Conservation (phyloP, 53 echinoderm and acorn worm species). For the Echinarachnius parma region DNA sequence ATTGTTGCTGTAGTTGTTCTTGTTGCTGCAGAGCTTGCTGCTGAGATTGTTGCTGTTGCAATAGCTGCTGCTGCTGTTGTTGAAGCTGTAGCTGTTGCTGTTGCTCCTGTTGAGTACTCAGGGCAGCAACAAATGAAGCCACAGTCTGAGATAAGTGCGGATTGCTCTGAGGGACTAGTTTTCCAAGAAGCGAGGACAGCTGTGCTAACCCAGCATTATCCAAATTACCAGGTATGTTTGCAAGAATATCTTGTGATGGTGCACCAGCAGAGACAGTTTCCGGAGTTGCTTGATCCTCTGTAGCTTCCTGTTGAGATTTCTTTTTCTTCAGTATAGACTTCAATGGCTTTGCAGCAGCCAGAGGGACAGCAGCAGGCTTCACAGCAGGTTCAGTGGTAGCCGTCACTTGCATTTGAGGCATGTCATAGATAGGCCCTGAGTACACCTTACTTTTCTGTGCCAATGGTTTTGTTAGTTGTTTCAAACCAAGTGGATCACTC, state of each 20-base stretch:
- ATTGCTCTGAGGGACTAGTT: slow-evolving; percentile 29
- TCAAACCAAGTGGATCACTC: slow-evolving; percentile 39
- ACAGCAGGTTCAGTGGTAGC: slow-evolving; percentile 8
- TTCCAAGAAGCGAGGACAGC: slow-evolving; percentile 30
- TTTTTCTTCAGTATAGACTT: slow-evolving; percentile 60
- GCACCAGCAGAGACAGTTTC: neutral
- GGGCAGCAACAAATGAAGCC: slow-evolving; percentile 9
- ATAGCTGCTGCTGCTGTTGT: slow-evolving; percentile 12
- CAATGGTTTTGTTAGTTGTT: slow-evolving; percentile 37
- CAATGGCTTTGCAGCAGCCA: slow-evolving; percentile 48
- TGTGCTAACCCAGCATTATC: slow-evolving; percentile 16
- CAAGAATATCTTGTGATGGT: neutral
- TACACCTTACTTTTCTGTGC: slow-evolving; percentile 42
- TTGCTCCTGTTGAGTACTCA: slow-evolving; percentile 29
- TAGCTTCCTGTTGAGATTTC: neutral
- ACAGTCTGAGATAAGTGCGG: slow-evolving; percentile 11
- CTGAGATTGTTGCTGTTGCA: slow-evolving; percentile 12
- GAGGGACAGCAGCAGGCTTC: slow-evolving; percentile 4
- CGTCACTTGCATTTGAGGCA: slow-evolving; percentile 28
- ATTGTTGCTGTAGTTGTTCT: slow-evolving; percentile 9
- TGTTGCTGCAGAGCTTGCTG: slow-evolving; percentile 18
- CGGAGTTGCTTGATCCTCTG: neutral
- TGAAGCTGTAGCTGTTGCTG: slow-evolving; percentile 11
- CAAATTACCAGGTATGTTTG: neutral
- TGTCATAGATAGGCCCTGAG: slow-evolving; percentile 34